Percentiles rank a stretch among this genome's conserved stretches.
Evolutionary conservation across 2,888 invertebrate species (phyloP).

Genomic region (Rotaria macrura): DNA sequence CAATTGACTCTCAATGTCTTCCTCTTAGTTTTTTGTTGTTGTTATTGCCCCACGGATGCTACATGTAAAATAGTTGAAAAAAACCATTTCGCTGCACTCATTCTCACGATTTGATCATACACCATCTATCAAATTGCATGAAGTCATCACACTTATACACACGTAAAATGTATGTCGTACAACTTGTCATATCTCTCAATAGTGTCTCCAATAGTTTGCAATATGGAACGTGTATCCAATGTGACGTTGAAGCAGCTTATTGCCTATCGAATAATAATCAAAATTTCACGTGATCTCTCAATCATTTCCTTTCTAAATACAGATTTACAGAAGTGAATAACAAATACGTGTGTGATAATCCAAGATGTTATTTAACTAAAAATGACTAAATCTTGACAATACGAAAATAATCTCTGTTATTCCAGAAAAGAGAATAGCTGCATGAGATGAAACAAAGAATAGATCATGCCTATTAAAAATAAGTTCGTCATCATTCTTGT

Average conservation of each 20-base stretch:
- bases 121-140: neutral
- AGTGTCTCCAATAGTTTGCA: neutral
- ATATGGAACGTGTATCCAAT: neutral
- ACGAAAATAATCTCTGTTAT: neutral
- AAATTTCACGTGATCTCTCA: too few relatives aligned
- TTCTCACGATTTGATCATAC: neutral
- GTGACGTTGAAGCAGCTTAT: too few relatives aligned
- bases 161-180: neutral
- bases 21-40: neutral
- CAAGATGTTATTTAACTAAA: neutral
- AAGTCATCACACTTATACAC: neutral
- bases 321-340: too few relatives aligned
- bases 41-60: neutral
- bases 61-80: neutral
- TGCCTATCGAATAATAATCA: too few relatives aligned
- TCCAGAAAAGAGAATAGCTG: neutral
- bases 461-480: too few relatives aligned
- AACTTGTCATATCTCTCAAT: neutral
- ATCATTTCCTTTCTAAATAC: too few relatives aligned
- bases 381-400: neutral
- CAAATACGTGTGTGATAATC: too few relatives aligned
- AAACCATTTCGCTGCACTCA: neutral
- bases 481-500: too few relatives aligned
- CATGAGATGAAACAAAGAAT: neutral
- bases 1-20: neutral